Percentiles rank a stretch among this genome's conserved stretches.
phyloP scores from a whole-genome alignment of 1,140 invertebrate genomes.

The Berghia stephanieae region DNA sequence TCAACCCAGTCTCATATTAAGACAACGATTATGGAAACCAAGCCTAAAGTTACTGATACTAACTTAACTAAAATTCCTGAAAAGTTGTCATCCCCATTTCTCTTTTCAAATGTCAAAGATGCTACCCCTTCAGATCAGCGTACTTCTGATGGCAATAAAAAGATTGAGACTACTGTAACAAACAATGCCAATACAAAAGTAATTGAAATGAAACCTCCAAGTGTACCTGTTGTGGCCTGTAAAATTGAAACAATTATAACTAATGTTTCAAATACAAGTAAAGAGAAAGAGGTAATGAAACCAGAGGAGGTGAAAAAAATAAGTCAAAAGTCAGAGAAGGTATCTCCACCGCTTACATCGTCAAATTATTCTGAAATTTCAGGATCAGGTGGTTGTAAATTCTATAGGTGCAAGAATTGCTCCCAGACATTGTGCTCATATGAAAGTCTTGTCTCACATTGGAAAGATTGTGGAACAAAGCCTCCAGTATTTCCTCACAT shows the following conservation, averaged over 20 bases:
- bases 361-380: conserved; percentile 33
- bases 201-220: neutral
- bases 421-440: conserved; percentile 37
- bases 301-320: neutral
- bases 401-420: conserved; percentile 37
- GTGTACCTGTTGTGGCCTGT: neutral
- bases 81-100: too few relatives aligned
- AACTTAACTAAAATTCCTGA: too few relatives aligned
- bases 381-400: conserved; percentile 36
- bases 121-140: too few relatives aligned
- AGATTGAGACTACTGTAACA: neutral
- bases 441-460: conserved; percentile 33
- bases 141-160: too few relatives aligned
- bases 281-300: neutral
- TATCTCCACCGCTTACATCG: neutral
- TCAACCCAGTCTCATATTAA: too few relatives aligned
- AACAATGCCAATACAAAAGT: neutral
- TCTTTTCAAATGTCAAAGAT: too few relatives aligned
- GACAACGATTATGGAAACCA: too few relatives aligned
- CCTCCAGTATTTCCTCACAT: too few relatives aligned
- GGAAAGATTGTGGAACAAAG: conserved; percentile 37
- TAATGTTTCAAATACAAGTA: too few relatives aligned
- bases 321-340: neutral
- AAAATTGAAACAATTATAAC: too few relatives aligned
- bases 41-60: too few relatives aligned